A percentile compares a stretch with the other conserved stretches of the same genome.
Conservation (phyloP, 2,113 vertebrate genomes). For the Himantopus leucocephalus region DNA sequence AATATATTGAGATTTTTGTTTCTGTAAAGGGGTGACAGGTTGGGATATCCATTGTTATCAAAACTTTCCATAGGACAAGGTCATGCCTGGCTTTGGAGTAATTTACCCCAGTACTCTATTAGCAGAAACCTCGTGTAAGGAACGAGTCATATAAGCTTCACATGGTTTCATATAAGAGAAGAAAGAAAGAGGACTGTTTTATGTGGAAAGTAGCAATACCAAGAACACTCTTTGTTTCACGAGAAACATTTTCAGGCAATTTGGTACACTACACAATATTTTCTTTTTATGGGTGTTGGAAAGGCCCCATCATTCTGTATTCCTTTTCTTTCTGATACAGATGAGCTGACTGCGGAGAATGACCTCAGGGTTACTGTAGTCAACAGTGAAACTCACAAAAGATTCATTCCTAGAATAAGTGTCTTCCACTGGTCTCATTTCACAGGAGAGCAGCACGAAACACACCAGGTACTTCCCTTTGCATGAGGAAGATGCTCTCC, state of each 20-base stretch:
- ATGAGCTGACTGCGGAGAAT: not conserved
- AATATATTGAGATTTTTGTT: not conserved
- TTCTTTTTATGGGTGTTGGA: not conserved
- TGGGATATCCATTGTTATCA: not conserved
- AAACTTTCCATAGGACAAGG: not conserved
- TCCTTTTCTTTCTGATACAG: not conserved
- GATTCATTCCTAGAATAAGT: not conserved
- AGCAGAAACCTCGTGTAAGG: not conserved
- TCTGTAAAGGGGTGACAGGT: not conserved
- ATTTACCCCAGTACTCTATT: not conserved
- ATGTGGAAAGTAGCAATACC: not conserved
- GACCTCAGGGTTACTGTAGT: not conserved
- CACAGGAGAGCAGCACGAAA: not conserved
- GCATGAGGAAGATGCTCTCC: not conserved
- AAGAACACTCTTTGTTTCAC: not conserved
- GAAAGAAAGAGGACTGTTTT: not conserved
- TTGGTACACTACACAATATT: not conserved
- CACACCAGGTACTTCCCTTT: not conserved
- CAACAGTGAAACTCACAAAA: slow-evolving; percentile 16
- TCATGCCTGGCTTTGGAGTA: not conserved
- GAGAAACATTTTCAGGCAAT: not conserved
- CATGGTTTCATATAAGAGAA: not conserved
- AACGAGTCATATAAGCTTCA: not conserved
- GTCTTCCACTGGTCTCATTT: not conserved
- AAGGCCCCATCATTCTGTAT: not conserved